These are phyloP conservation scores for Brachionus manjavacas DNA, from an alignment of 1,140 invertebrate genomes.

Conservation along the genomic window DNA sequence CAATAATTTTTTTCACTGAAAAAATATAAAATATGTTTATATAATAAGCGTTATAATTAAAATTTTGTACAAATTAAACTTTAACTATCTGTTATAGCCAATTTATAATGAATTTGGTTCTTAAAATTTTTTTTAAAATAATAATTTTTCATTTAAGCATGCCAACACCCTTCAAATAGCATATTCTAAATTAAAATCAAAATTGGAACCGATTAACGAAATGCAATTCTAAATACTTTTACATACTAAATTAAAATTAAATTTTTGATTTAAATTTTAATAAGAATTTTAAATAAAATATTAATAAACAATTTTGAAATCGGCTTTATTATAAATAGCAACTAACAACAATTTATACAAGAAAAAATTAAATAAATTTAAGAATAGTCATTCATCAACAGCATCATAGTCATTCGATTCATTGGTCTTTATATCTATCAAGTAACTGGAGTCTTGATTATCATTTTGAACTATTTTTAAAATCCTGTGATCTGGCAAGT, in stretches of 20 bases:
- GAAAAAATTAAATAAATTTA: neutral
- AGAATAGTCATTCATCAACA: neutral
- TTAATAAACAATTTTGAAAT: neutral
- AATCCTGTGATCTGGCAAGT: neutral
- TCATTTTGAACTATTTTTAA: neutral
- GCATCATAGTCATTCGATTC: neutral
- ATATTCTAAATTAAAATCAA: neutral
- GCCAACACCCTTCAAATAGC: neutral
- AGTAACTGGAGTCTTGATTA: neutral
- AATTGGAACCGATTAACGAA: neutral
- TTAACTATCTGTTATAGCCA: too few relatives aligned
- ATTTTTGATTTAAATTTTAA: neutral
- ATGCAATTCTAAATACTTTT: neutral
- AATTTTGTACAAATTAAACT: too few relatives aligned
- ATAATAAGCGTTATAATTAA: too few relatives aligned
- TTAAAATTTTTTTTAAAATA: neutral
- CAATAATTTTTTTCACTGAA: too few relatives aligned
- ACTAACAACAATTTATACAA: neutral
- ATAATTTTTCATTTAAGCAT: neutral
- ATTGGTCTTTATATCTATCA: neutral
- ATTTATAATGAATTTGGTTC: too few relatives aligned
- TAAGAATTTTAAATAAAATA: neutral
- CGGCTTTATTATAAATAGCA: neutral
- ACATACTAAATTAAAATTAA: neutral
- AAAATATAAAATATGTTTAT: too few relatives aligned